Evolutionary conservation across 2,888 invertebrate species (phyloP).

Genomic region (Opisthograptis luteolata): DNA sequence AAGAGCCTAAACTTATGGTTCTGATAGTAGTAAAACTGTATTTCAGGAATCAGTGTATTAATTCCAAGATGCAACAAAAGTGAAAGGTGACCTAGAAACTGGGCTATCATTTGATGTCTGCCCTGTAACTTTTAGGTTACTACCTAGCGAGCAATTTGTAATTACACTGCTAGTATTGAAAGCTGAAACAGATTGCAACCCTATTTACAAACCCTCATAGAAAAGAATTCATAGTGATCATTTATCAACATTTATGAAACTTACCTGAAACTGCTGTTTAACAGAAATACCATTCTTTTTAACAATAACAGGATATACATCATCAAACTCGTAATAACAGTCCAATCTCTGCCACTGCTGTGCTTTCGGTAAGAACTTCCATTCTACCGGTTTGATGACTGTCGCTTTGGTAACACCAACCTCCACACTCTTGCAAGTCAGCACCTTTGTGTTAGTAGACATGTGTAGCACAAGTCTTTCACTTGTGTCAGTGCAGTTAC

Average conservation of each 20-base stretch:
- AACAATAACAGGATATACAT: conserved; percentile 88
- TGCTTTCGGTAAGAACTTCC: conserved; percentile 88
- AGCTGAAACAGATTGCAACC: neutral
- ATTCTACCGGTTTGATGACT: conserved; percentile 88
- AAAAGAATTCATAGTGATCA: neutral
- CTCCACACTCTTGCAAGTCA: conserved; percentile 87
- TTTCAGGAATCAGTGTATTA: too few species aligned
- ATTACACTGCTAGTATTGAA: too few species aligned
- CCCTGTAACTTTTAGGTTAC: neutral
- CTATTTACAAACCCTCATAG: neutral
- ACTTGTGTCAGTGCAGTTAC: conserved; percentile 75
- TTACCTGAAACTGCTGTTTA: conserved; percentile 88
- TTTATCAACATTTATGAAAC: neutral
- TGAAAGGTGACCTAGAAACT: neutral
- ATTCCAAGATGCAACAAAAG: neutral
- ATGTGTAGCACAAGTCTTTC: conserved; percentile 88
- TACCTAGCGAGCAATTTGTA: too few species aligned
- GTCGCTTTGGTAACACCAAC: conserved; percentile 70
- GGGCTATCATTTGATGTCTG: neutral
- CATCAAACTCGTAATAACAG: conserved; percentile 90
- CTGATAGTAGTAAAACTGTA: neutral
- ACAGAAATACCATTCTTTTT: conserved; percentile 86
- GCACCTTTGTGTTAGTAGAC: conserved; percentile 78
- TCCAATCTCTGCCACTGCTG: conserved; percentile 91
- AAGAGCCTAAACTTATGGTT: too few species aligned